Percentiles rank a stretch among this genome's conserved stretches.
Conservation (phyloP, 1,140 invertebrate genomes). For the Pogonus chalceus region DNA sequence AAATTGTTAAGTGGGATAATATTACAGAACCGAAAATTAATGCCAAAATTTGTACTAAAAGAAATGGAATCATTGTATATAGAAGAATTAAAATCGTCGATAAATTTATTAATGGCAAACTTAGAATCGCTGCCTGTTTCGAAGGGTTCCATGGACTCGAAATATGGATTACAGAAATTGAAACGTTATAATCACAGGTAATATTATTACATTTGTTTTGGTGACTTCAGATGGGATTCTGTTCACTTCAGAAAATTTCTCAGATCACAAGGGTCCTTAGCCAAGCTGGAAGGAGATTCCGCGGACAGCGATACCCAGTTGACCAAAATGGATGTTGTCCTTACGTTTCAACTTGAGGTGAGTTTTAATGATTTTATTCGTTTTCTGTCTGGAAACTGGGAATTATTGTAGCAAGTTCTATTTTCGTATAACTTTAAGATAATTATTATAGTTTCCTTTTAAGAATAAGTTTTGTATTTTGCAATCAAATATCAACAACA, state of each 20-base stretch:
- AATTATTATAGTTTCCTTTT: no score
- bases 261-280: constrained; percentile 85
- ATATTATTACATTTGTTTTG: constrained; percentile 17
- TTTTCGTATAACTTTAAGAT: no score
- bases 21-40: constrained; percentile 85
- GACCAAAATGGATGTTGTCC: constrained; percentile 93
- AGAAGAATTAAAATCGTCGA: constrained; percentile 94
- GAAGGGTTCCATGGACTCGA: constrained; percentile 93
- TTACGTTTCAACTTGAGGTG: constrained; percentile 94
- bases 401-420: no score
- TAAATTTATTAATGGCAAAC: constrained; percentile 97
- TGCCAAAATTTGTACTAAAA: constrained; percentile 98
- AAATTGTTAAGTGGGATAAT: no score
- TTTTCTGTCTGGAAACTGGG: no score
- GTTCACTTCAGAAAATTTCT: constrained; percentile 27
- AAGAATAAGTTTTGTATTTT: no score
- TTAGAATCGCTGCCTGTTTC: constrained; percentile 97
- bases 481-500: no score
- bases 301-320: constrained; percentile 85
- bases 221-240: not conserved
- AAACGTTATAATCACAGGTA: constrained; percentile 95
- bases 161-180: constrained; percentile 88
- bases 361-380: constrained; percentile 9
- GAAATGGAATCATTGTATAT: constrained; percentile 99
- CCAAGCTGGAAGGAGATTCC: constrained; percentile 83